These are phyloP conservation scores for Halcyon chelicuti DNA, from an alignment of 2,797 vertebrate genomes.

Conservation along the genomic window DNA sequence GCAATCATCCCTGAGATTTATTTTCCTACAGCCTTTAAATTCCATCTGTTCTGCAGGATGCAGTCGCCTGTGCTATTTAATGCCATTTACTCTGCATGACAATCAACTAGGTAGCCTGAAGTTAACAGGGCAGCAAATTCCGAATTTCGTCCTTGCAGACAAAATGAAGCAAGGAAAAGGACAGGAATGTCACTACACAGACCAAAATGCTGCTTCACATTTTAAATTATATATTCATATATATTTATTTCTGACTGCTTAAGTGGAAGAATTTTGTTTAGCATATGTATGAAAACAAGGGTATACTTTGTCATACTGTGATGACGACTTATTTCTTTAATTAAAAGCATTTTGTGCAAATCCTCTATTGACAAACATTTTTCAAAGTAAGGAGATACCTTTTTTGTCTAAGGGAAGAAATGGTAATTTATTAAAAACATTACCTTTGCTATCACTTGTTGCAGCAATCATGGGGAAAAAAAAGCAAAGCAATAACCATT, in stretches of 20 bases:
- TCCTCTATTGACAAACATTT: neutral
- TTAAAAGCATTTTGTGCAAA: neutral
- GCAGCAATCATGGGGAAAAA: fast-evolving
- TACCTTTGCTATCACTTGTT: neutral
- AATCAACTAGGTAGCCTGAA: neutral
- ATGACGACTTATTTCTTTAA: neutral
- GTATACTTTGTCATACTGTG: neutral
- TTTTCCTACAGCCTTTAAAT: slow-evolving; percentile 2
- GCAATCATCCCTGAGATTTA: neutral
- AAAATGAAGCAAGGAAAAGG: neutral
- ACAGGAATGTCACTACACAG: neutral
- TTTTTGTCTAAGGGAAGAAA: neutral
- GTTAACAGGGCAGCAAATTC: neutral
- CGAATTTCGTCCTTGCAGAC: neutral
- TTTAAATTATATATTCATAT: neutral
- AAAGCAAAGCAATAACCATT: neutral
- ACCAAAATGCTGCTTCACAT: neutral
- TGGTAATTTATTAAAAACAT: neutral
- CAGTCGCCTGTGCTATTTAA: neutral
- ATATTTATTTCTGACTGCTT: neutral
- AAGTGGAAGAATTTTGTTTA: neutral
- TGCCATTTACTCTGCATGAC: neutral
- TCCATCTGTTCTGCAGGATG: neutral
- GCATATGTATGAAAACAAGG: neutral
- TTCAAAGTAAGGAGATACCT: neutral